Evolutionary conservation across 2,113 vertebrate genomes (phyloP), one percentile per base, ranked within the genome.

Genomic region (Raphicerus campestris): DNA sequence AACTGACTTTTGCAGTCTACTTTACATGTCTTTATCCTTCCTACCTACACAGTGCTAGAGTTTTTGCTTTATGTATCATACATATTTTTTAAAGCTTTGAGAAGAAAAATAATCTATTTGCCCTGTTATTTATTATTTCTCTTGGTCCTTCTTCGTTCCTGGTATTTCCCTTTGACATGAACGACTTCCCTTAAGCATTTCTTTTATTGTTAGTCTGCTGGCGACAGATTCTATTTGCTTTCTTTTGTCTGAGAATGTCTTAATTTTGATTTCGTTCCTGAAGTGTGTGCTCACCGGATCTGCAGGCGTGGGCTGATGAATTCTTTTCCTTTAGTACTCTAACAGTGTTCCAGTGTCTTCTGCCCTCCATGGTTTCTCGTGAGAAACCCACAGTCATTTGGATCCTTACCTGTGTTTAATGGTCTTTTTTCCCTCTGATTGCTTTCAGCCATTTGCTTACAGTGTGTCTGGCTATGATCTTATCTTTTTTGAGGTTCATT

Each of bases 241-340:
- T 94, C 3, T 1, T 85, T 94, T 87, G 42, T 58, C 60, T 89
- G 45, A 87, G 13, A 92, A 39, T 70, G 15, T 49, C 11, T 70
- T 94, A 58, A 91, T 92, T 96, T 93, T 93, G 39, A 89, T 47
- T 80, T 88, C 49, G 32, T 78, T 83, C 22, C 22, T 87, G 16
- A 89, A 90, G 30, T 87, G 16, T 28, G 42, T 53, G 55, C 83
- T 78, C 58, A 24, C 91, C 83, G 60, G 92, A n/a, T 70, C n/a
- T 82, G 9, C 55, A 95, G 75, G 56, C 20, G 10, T 86, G 13
- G 10, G 3, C 82, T 30, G 24, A 47, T n/a, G 28, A 51, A 7
- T 84, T 53, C 22, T 58, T 87, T 93, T 66, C 39, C 45, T 93
- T 88, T 7, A 77, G 28, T 86, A 15, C 49, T 91, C 82, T 51